These are phyloP conservation scores for Cyclargus thomasi DNA, from an alignment of 1,140 invertebrate species.

Conservation along the genomic window DNA sequence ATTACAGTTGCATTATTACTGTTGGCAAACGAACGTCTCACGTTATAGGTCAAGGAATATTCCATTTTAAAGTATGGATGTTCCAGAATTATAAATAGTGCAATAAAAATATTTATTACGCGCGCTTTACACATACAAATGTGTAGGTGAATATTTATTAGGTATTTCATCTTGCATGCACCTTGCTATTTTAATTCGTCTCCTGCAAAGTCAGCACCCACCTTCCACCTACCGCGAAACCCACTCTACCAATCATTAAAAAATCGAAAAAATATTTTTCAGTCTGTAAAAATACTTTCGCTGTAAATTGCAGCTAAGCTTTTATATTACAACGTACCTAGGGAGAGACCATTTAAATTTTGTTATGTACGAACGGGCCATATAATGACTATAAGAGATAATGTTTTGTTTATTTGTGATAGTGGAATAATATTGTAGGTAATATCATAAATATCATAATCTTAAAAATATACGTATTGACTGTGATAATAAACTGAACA, in stretches of 20 bases:
- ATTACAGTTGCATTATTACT: background rate
- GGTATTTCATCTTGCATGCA: background rate
- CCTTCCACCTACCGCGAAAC: background rate
- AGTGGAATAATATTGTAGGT: too few relatives aligned
- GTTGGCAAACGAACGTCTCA: conserved; percentile 7
- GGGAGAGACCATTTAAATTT: too few relatives aligned
- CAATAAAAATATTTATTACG: conserved; percentile 15
- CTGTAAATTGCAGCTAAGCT: too few relatives aligned
- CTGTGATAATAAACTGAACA: too few relatives aligned
- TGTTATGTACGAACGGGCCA: too few relatives aligned
- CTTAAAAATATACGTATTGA: too few relatives aligned
- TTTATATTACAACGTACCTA: too few relatives aligned
- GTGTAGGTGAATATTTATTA: conserved; percentile 7
- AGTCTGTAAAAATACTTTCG: too few relatives aligned
- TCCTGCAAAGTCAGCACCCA: background rate
- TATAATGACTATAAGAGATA: too few relatives aligned
- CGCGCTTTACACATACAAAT: background rate
- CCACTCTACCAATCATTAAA: background rate
- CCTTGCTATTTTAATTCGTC: background rate
- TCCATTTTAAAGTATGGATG: conserved; percentile 9
- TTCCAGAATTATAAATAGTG: conserved; percentile 5
- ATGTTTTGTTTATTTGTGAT: too few relatives aligned
- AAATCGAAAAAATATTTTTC: background rate
- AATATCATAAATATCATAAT: too few relatives aligned
- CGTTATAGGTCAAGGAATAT: conserved; percentile 20